phyloP scores from a whole-genome alignment of 2,113 vertebrate genomes.

The Hyaena hyaena region DNA sequence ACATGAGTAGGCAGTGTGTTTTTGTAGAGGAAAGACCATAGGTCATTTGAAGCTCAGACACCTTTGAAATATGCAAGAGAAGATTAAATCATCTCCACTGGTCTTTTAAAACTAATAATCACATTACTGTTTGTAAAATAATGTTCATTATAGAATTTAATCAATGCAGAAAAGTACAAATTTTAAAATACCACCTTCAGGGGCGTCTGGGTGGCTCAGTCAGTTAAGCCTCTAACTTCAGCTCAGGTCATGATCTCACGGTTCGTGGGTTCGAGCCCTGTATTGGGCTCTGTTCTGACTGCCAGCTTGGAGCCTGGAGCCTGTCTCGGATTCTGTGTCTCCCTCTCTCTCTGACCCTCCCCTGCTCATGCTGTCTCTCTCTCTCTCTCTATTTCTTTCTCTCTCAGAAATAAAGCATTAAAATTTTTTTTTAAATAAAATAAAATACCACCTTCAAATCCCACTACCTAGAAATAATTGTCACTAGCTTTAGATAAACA shows the following conservation, averaged over 20 bases:
- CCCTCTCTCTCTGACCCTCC: too few relatives aligned
- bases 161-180: conserved; percentile 52
- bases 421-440: too few relatives aligned
- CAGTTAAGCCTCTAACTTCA: too few relatives aligned
- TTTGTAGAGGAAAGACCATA: neutral
- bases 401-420: too few relatives aligned
- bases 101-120: conserved; percentile 31
- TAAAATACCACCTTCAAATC: conserved; percentile 59
- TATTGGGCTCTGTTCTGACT: too few relatives aligned
- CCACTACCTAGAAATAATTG: conserved; percentile 37
- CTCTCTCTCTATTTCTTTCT: too few relatives aligned
- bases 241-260: too few relatives aligned
- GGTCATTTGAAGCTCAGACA: conserved; percentile 43
- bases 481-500: conserved; percentile 47
- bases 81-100: conserved; percentile 1
- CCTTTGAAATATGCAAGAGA: conserved; percentile 45
- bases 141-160: conserved; percentile 40
- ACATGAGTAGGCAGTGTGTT: conserved; percentile 21
- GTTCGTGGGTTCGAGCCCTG: too few relatives aligned
- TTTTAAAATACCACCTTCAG: conserved; percentile 55
- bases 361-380: too few relatives aligned
- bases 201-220: too few relatives aligned
- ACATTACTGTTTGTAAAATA: conserved; percentile 45
- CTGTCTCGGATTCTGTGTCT: too few relatives aligned
- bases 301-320: too few relatives aligned